Evolutionary conservation across 2,113 vertebrate species (phyloP).

Genomic region (Elanoides forficatus): DNA sequence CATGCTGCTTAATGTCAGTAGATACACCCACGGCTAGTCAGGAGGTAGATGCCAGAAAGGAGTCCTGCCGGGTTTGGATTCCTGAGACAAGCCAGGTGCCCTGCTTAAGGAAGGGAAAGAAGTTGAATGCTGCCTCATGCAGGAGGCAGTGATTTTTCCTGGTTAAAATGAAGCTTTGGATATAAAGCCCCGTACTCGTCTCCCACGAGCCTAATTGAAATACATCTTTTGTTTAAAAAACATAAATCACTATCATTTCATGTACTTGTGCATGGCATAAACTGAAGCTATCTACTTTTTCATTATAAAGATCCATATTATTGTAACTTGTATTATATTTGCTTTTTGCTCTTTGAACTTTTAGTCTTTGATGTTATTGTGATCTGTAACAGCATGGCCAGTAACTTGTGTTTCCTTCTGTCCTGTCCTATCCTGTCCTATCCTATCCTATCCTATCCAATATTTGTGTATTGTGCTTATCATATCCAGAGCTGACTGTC

Average conservation of each 20-base stretch:
- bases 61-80: background rate
- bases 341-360: background rate
- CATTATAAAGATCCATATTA: background rate
- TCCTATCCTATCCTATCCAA: background rate
- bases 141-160: conserved; percentile 21
- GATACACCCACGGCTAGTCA: conserved; percentile 32
- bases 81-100: background rate
- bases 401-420: background rate
- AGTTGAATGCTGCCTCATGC: background rate
- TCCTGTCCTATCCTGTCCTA: background rate
- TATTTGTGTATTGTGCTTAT: background rate
- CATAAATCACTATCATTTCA: background rate
- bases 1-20: conserved; percentile 38
- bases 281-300: background rate
- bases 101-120: background rate
- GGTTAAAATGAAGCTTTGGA: conserved; percentile 26
- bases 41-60: conserved; percentile 38
- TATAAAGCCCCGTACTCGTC: background rate
- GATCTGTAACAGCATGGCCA: background rate
- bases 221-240: background rate
- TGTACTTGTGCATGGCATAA: background rate
- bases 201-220: background rate
- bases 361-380: background rate
- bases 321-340: background rate
- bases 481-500: background rate